phyloP scores from a whole-genome alignment of 1,140 invertebrate species.

The Bombyx mandarina region DNA sequence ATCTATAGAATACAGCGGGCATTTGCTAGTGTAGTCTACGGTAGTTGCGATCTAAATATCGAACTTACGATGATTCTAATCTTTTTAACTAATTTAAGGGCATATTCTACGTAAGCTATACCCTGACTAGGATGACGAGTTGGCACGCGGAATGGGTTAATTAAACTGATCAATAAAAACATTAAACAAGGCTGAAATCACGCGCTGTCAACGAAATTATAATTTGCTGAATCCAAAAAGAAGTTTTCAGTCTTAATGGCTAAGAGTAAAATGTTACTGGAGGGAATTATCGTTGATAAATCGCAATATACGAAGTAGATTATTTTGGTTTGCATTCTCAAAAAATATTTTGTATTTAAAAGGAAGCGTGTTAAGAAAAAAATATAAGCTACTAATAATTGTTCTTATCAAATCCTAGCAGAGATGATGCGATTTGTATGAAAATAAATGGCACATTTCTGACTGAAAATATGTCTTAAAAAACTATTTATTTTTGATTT shows the following conservation, averaged over 20 bases:
- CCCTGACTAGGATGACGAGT: conserved; percentile 48
- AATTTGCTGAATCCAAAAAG: conserved; percentile 4
- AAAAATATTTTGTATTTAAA: conserved; percentile 52
- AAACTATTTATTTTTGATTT: conserved; percentile 8
- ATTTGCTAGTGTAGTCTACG: conserved; percentile 18
- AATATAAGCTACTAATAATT: conserved; percentile 16
- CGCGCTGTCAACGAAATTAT: not conserved
- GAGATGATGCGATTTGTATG: not conserved
- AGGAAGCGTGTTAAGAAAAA: conserved; percentile 23
- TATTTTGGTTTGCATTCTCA: conserved; percentile 40
- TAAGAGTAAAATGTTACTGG: conserved; percentile 60
- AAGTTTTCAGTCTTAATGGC: conserved; percentile 59
- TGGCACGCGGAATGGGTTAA: conserved; percentile 53
- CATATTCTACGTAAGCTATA: conserved; percentile 32
- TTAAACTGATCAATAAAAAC: conserved; percentile 23
- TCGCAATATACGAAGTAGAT: conserved; percentile 40
- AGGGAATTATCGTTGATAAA: conserved; percentile 61
- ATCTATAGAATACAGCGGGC: conserved; percentile 28
- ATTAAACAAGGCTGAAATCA: conserved; percentile 8
- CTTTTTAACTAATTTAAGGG: conserved; percentile 24
- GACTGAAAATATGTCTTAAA: conserved; percentile 12
- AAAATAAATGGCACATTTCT: conserved; percentile 35
- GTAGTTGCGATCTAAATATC: conserved; percentile 15
- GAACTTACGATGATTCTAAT: conserved; percentile 14
- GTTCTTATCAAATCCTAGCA: conserved; percentile 1